A percentile compares a stretch with the other conserved stretches of the same genome.
Conservation (phyloP, 2,888 invertebrate genomes). For the Melolontha melolontha region DNA sequence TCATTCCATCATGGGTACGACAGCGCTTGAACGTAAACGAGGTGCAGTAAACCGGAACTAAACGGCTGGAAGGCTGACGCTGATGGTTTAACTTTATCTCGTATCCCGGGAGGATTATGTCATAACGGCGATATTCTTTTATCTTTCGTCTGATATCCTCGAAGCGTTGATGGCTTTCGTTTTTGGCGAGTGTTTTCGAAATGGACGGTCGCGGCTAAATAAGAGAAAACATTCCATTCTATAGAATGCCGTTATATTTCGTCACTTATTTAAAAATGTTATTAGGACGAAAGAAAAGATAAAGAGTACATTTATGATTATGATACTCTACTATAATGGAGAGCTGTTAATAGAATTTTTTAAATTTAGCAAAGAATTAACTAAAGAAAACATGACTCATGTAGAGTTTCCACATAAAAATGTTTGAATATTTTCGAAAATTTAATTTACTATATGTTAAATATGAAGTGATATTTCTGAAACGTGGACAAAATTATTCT, state of each 20-base stretch:
- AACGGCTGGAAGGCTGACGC: conserved; percentile 4
- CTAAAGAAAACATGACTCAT: no score
- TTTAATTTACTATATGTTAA: no score
- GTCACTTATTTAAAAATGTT: conserved; percentile 4
- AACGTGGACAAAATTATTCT: no score
- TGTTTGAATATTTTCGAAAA: no score
- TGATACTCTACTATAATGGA: background rate
- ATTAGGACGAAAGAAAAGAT: conserved; percentile 37
- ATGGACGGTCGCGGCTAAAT: no score
- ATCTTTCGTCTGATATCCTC: conserved; percentile 19
- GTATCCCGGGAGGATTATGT: conserved; percentile 21
- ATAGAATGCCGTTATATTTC: conserved; percentile 6
- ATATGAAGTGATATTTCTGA: no score
- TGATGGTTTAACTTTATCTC: conserved; percentile 17
- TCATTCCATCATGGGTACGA: no score
- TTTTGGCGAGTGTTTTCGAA: no score
- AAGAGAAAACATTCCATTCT: no score
- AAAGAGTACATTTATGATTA: conserved; percentile 21
- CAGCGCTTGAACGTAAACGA: background rate
- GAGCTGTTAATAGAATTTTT: no score
- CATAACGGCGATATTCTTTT: conserved; percentile 30
- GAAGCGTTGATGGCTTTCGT: conserved; percentile 1
- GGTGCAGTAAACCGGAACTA: conserved; percentile 11
- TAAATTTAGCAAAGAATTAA: no score
- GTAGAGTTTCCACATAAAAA: no score